These are phyloP conservation scores for Palythoa caribaeorum DNA, from an alignment of 92 coral and sea anemone genomes.

Conservation along the genomic window DNA sequence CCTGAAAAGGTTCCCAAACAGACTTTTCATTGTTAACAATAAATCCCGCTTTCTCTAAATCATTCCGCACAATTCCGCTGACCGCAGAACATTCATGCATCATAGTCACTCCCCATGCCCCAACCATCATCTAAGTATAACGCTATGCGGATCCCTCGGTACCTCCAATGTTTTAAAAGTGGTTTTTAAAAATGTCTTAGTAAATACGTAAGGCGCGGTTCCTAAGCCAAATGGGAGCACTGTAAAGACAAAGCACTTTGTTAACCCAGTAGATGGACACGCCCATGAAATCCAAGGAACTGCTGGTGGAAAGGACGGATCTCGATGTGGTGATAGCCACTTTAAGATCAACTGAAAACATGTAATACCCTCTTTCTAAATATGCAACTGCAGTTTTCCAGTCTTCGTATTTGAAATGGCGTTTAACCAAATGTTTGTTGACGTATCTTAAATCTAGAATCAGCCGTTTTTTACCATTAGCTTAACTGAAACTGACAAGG, in stretches of 20 bases:
- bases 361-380: constrained; percentile 23
- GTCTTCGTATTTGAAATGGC: constrained; percentile 39
- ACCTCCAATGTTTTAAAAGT: constrained; percentile 22
- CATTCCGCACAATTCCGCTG: too few species aligned
- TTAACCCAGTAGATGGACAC: not conserved
- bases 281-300: constrained; percentile 22
- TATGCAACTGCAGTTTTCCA: constrained; percentile 29
- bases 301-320: constrained; percentile 21
- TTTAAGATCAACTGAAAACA: constrained; percentile 19
- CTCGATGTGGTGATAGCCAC: constrained; percentile 37
- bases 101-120: not conserved
- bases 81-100: not conserved
- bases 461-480: constrained; percentile 6
- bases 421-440: not conserved
- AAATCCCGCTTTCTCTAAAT: too few species aligned
- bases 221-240: constrained; percentile 44
- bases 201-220: constrained; percentile 46
- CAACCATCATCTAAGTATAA: constrained; percentile 32
- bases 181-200: constrained; percentile 27
- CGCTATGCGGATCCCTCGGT: constrained; percentile 34
- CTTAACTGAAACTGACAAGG: not conserved
- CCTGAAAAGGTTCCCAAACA: too few species aligned
- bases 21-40: too few species aligned
- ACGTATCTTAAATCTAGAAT: constrained; percentile 36
- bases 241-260: constrained; percentile 10